These are phyloP conservation scores for Scolopax bukidnonensis DNA, from an alignment of 2,797 vertebrate species.

Conservation along the genomic window DNA sequence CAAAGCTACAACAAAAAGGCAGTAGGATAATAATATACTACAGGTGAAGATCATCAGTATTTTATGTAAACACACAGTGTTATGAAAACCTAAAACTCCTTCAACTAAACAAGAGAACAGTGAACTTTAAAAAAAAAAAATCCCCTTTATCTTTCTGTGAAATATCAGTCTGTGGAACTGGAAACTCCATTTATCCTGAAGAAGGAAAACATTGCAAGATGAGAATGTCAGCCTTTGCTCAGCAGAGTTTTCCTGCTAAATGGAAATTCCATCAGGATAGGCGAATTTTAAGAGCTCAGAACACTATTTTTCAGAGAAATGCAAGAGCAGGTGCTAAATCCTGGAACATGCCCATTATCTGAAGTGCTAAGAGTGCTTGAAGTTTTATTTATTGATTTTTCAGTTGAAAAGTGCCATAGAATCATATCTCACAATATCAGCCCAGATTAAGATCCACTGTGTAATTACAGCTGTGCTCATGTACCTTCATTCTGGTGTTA, in stretches of 20 bases:
- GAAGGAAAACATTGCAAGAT: background rate
- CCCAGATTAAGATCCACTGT: conserved; percentile 9
- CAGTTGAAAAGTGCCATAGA: conserved; percentile 50
- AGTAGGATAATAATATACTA: background rate
- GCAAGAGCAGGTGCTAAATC: conserved; percentile 25
- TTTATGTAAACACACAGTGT: background rate
- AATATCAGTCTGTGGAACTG: background rate
- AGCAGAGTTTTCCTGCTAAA: background rate
- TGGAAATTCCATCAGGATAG: background rate
- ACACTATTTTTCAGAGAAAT: background rate
- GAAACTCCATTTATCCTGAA: background rate
- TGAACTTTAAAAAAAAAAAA: background rate
- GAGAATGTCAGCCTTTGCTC: background rate
- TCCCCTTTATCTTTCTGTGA: background rate
- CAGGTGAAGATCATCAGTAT: background rate
- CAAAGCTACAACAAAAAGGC: background rate
- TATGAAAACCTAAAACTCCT: background rate
- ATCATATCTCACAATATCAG: conserved; percentile 29
- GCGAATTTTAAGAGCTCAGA: conserved; percentile 14
- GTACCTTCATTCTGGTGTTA: conserved; percentile 5
- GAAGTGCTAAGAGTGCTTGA: background rate
- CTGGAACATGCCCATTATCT: conserved; percentile 20
- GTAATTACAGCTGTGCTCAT: conserved; percentile 23
- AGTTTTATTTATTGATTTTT: conserved; percentile 61
- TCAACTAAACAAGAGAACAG: background rate